Evolutionary conservation across 2,888 invertebrate genomes (phyloP), one percentile per base, ranked within the genome.

Genomic region (Lithophane leautieri): DNA sequence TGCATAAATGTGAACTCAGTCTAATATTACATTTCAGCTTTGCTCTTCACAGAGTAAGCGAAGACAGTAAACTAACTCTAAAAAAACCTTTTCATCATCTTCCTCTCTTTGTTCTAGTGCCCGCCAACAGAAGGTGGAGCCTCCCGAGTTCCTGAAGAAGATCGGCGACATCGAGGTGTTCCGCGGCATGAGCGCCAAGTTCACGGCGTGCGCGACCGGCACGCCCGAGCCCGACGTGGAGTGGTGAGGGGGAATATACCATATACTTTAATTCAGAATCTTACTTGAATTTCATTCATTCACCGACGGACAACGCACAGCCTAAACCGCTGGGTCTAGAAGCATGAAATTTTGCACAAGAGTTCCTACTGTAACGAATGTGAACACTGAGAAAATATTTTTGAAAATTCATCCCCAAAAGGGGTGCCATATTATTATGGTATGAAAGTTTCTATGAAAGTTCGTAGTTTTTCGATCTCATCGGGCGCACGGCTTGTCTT

Each of bases 191-290:
- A 97, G 98, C 62, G 99, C 98, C 73, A 98, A 98, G 95, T 99
- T 99, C 94, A 99, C 99, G n/a, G 99, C 99, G 73, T 99, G 99
- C 92, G 98, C 98, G 67, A 98, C 98, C 66, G 99, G 99, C 76
- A 97, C 97, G 76, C 99, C 99, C 0, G 98, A 98, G 75, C 99
- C 99, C 0, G 98, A 98, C 76, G 98, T 98, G 67, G 98, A 99
- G 73, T 96, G 96, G 96, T 50, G 50, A 22, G 22, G 0, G 0
- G 3, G 0, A 22, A 2, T 50, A 22, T 50, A 22, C 19, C 50
- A 50, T 19, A 7, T 50, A 22, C 3, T 50, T 50, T 8, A 1
- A 50, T 50, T 50, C 22, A 50, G 22, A 50, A 50, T 50, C 19
- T 7, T 50, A 50, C 7, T 50, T 47, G 7, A 47, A 47, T 19